Evolutionary conservation across 2,888 invertebrate genomes (phyloP), one percentile per base, ranked within the genome.

Genomic region (Phytoseiulus persimilis): DNA sequence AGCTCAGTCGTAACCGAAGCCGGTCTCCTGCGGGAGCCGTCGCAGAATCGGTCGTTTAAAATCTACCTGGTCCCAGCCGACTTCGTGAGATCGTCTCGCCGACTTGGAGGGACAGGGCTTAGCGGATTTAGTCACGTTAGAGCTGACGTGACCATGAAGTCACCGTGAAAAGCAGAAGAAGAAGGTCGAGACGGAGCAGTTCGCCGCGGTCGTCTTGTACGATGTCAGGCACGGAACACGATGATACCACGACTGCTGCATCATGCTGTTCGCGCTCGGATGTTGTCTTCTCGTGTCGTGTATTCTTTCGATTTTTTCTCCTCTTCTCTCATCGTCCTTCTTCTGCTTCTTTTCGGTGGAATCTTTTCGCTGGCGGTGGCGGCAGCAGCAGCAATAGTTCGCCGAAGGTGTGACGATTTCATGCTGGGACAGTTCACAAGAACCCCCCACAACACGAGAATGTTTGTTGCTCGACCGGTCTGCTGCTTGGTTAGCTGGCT

Each of bases 401-500:
- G 65, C 65, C 65, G 65, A 65, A 65, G 65, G 65, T 65, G 65
- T 65, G 65, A 65, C 65, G 65, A 65, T 65, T 65, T 65, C 65
- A 65, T 28, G 65, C 65, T 65, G 65, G 65, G 65, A 65, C 65
- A 65, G 65, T 65, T 65, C 65, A 65, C 65, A 65, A 65, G 65
- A 65, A 65, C 65, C 65, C 65, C 65, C 65, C 65, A 65, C 65
- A 14, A 65, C 65, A 65, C 65, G 65, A 65, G 65, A 65, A 65
- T 65, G 65, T 65, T 65, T 65, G 65, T 65, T 65, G 65, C 65
- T 65, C 65, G 65, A 65, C 18, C 65, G 65, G 65, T 65, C 65
- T 65, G 18, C 65, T 65, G 65, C 65, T 65, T 65, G 65, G 65
- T 65, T 65, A 65, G 65, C 65, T 65, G 65, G 65, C 65, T 65